Percentiles rank a stretch among this genome's conserved stretches.
These are phyloP conservation scores for Hippoglossus hippoglossus DNA, from an alignment of 2,797 vertebrate genomes.

Conservation along the genomic window DNA sequence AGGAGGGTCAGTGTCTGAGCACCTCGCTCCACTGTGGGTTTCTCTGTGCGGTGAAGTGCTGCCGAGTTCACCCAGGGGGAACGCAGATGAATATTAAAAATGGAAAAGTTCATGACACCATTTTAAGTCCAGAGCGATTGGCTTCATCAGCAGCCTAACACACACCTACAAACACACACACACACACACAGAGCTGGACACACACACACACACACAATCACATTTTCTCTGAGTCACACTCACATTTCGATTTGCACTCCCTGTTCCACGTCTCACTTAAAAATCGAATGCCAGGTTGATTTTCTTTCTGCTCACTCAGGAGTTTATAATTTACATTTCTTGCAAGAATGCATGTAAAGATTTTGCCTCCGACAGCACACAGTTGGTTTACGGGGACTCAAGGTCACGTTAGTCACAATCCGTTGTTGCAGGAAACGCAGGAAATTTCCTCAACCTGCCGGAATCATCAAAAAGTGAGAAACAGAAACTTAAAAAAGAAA, in stretches of 20 bases:
- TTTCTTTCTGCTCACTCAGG: conserved; percentile 55
- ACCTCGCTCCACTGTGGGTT: too few species aligned
- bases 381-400: conserved; percentile 33
- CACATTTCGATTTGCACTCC: conserved; percentile 6
- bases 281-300: conserved; percentile 31
- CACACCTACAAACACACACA: not conserved
- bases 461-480: conserved; percentile 12
- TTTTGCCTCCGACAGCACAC: conserved; percentile 35
- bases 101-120: conserved; percentile 29
- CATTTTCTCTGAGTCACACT: not conserved
- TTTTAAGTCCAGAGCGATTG: conserved; percentile 6
- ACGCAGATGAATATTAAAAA: conserved; percentile 24
- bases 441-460: conserved; percentile 11
- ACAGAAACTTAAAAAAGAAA: conserved; percentile 7
- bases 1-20: not conserved
- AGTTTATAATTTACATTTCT: conserved; percentile 52
- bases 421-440: conserved; percentile 26
- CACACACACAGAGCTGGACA: not conserved
- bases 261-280: conserved; percentile 10
- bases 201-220: conserved; percentile 1
- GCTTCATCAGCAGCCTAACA: conserved; percentile 42
- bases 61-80: conserved; percentile 27
- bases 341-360: conserved; percentile 43
- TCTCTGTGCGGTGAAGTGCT: too few species aligned
- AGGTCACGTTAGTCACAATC: conserved; percentile 33